These are phyloP conservation scores for Akabosia matsudoensis DNA, from an alignment of 1,140 invertebrate species.

Conservation along the genomic window DNA sequence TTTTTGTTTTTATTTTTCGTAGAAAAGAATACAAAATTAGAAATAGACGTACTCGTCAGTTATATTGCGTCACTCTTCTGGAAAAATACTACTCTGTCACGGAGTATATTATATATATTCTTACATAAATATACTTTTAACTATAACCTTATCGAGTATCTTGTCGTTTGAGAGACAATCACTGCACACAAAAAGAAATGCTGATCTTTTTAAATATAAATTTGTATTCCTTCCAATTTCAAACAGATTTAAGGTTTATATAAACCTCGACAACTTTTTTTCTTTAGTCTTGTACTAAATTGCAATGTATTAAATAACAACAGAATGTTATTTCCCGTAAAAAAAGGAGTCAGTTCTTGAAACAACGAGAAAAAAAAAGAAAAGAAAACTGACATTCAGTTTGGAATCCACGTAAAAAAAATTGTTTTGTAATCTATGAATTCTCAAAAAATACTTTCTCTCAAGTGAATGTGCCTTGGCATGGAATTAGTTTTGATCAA, in stretches of 20 bases:
- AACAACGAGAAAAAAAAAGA: too few relatives aligned
- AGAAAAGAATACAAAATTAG: slow-evolving; percentile 12
- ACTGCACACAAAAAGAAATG: too few relatives aligned
- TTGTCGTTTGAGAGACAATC: not conserved
- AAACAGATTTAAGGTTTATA: too few relatives aligned
- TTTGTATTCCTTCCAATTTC: too few relatives aligned
- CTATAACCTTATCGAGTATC: not conserved
- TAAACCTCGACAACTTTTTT: too few relatives aligned
- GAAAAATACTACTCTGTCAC: not conserved
- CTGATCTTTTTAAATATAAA: too few relatives aligned
- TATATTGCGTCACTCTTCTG: not conserved
- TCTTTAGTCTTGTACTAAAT: too few relatives aligned
- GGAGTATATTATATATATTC: not conserved
- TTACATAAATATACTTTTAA: not conserved
- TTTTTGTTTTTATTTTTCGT: not conserved
- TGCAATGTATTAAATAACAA: too few relatives aligned
- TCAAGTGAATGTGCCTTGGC: too few relatives aligned
- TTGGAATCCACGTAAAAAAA: not conserved
- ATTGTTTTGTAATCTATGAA: not conserved
- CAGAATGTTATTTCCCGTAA: too few relatives aligned
- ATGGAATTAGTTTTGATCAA: not conserved
- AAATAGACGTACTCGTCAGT: not conserved
- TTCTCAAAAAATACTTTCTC: not conserved
- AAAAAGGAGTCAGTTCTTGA: too few relatives aligned
- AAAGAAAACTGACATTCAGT: not conserved